Conservation (phyloP, 2,888 invertebrate genomes). For the Agapostemon virescens region DNA sequence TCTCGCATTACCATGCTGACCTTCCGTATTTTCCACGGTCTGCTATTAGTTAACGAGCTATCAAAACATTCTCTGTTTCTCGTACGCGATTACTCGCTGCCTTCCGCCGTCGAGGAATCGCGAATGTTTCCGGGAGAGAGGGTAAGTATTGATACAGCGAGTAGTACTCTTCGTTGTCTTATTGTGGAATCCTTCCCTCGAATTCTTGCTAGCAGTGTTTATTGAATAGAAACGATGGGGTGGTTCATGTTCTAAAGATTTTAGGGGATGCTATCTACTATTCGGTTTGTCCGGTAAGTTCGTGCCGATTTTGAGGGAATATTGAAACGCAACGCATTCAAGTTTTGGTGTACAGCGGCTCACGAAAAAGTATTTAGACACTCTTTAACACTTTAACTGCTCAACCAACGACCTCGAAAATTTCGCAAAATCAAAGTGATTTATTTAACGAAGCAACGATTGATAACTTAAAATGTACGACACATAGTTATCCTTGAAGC, state of each 20-base stretch:
- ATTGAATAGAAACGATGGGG: not conserved
- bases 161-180: conserved; percentile 1
- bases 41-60: conserved; percentile 76
- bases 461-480: too few relatives aligned
- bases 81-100: conserved; percentile 20
- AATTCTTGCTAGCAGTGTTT: not conserved
- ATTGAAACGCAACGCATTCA: too few relatives aligned
- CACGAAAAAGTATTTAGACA: too few relatives aligned
- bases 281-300: too few relatives aligned
- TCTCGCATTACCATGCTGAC: conserved; percentile 74
- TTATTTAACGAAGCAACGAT: too few relatives aligned
- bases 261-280: not conserved
- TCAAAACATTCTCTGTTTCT: conserved; percentile 58
- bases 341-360: too few relatives aligned
- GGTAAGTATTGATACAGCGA: not conserved
- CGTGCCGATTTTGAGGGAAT: too few relatives aligned
- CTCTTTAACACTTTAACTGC: too few relatives aligned
- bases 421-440: too few relatives aligned
- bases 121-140: not conserved
- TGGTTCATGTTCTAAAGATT: not conserved
- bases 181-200: not conserved
- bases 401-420: too few relatives aligned
- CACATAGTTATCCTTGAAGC: too few relatives aligned
- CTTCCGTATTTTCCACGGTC: conserved; percentile 61
- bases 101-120: not conserved